phyloP scores from a whole-genome alignment of 2,888 invertebrate species.

The Reticulitermes lucifugus region DNA sequence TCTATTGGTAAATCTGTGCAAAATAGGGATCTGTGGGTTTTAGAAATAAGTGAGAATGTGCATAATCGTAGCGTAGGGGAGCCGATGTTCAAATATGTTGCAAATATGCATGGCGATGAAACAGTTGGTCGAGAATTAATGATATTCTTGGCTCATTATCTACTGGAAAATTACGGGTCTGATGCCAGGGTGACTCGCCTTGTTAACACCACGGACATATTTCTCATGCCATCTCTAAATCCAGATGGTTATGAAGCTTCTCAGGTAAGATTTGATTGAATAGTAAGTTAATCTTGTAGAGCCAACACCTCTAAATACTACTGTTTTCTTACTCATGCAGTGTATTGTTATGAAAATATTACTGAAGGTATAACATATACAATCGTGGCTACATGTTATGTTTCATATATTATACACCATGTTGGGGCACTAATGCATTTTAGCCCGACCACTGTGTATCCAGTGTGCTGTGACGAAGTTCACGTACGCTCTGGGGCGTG shows the following conservation, averaged over 20 bases:
- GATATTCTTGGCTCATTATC: conserved; percentile 85
- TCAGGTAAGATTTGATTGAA: conserved; percentile 67
- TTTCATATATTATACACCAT: too few species aligned
- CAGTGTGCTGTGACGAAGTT: too few species aligned
- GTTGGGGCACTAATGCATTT: too few species aligned
- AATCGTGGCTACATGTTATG: too few species aligned
- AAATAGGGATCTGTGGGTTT: conserved; percentile 82
- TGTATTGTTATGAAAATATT: too few species aligned
- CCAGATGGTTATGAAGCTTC: conserved; percentile 95
- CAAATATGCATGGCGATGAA: conserved; percentile 98
- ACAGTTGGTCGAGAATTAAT: conserved; percentile 87
- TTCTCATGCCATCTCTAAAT: conserved; percentile 96
- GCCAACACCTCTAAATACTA: too few species aligned
- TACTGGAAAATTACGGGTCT: conserved; percentile 81
- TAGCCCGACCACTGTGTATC: too few species aligned
- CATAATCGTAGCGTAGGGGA: conserved; percentile 53
- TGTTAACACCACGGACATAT: conserved; percentile 90
- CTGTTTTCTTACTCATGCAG: too few species aligned
- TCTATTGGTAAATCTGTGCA: conserved; percentile 88
- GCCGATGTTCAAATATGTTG: conserved; percentile 94
- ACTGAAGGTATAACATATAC: too few species aligned
- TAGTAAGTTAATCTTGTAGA: too few species aligned
- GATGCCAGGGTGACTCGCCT: conserved; percentile 77
- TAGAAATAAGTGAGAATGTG: conserved; percentile 83
- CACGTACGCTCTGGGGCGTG: too few species aligned